These are phyloP conservation scores for Phodopus roborovskii DNA, from an alignment of 2,113 vertebrate species.

Conservation along the genomic window DNA sequence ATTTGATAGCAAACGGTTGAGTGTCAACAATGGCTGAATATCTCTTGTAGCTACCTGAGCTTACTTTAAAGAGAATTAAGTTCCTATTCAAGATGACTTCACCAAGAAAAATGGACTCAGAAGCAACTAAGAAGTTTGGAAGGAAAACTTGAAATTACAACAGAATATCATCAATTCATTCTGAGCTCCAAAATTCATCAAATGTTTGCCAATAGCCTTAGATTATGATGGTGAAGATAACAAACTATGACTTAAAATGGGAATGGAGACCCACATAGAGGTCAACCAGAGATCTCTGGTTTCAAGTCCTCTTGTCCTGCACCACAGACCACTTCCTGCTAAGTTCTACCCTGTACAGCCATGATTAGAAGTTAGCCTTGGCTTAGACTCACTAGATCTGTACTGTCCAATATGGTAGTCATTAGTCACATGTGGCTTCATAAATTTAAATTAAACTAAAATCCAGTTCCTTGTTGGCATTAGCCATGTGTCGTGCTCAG, in stretches of 20 bases:
- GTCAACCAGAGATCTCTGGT: neutral
- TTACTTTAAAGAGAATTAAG: neutral
- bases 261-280: neutral
- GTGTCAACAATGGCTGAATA: neutral
- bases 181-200: neutral
- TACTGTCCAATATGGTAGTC: neutral
- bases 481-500: neutral
- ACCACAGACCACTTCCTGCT: neutral
- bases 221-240: neutral
- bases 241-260: neutral
- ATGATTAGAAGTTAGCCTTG: neutral
- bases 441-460: constrained; percentile 36
- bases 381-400: neutral
- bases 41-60: neutral
- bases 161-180: neutral
- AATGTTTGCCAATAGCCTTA: neutral
- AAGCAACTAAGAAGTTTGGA: neutral
- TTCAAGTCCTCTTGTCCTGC: neutral
- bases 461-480: neutral
- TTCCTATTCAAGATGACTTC: neutral
- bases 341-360: neutral
- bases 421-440: neutral
- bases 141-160: neutral
- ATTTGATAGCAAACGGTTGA: neutral
- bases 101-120: neutral